A percentile compares a stretch with the other conserved stretches of the same genome.
Conservation (phyloP, 35 echinoderm and acorn worm genomes). For the Amphiura filiformis region DNA sequence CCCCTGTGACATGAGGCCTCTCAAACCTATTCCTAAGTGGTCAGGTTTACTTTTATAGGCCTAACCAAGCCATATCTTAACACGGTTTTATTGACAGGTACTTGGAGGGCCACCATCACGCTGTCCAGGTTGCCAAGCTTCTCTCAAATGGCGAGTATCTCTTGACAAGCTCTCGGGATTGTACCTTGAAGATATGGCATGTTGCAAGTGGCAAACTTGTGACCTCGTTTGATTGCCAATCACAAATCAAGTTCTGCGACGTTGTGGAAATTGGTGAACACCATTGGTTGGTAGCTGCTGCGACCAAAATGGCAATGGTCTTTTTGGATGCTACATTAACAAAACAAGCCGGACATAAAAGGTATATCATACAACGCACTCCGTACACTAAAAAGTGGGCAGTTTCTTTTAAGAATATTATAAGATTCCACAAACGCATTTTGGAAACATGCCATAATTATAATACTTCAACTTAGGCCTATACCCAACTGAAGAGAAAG, state of each 20-base stretch:
- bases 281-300: background rate
- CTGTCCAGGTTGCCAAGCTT: conserved; percentile 54
- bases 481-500: too few relatives aligned
- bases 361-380: too few relatives aligned
- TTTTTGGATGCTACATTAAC: conserved; percentile 34
- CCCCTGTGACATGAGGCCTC: too few relatives aligned
- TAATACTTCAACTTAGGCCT: too few relatives aligned
- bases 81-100: conserved; percentile 20
- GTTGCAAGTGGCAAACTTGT: conserved; percentile 32
- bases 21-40: too few relatives aligned
- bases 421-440: too few relatives aligned
- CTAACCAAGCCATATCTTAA: background rate
- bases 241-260: conserved; percentile 60
- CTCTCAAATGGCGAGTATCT: conserved; percentile 65
- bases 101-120: conserved; percentile 67
- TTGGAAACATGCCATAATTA: too few relatives aligned
- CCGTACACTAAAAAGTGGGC: too few relatives aligned
- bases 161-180: conserved; percentile 67
- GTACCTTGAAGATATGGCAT: conserved; percentile 77
- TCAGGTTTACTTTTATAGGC: too few relatives aligned
- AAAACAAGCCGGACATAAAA: background rate
- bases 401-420: too few relatives aligned
- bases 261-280: conserved; percentile 40
- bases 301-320: background rate
- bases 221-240: too few relatives aligned